phyloP scores from a whole-genome alignment of 2,797 vertebrate genomes.

The Anabacerthia variegaticeps region DNA sequence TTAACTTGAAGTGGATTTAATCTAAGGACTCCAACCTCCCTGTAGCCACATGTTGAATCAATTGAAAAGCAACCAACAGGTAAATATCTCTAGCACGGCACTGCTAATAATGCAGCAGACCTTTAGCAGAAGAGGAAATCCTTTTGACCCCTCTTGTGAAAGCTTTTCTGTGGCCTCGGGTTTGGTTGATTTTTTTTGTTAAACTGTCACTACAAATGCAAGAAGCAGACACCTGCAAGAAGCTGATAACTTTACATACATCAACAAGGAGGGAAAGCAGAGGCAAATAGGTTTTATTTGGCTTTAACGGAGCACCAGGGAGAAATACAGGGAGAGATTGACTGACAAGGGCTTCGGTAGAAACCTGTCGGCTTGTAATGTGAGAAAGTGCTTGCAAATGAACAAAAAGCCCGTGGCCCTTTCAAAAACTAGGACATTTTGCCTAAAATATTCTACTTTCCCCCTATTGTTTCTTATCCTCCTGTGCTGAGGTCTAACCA shows the following conservation, averaged over 20 bases:
- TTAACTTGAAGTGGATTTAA: constrained; percentile 28
- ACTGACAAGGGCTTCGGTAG: constrained; percentile 38
- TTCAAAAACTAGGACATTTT: constrained; percentile 15
- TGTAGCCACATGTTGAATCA: constrained; percentile 62
- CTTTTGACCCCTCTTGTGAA: constrained; percentile 65
- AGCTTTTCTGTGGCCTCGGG: constrained; percentile 29
- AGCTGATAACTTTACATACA: constrained; percentile 46
- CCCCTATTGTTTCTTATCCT: constrained; percentile 22
- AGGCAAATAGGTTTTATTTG: constrained; percentile 56
- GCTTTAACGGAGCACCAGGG: constrained; percentile 40
- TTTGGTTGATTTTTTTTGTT: constrained; percentile 19
- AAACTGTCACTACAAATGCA: constrained; percentile 48
- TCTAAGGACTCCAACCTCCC: constrained; percentile 23
- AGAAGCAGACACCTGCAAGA: constrained; percentile 62
- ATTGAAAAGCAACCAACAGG: constrained; percentile 67
- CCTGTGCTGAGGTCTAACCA: constrained; percentile 38
- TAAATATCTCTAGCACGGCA: constrained; percentile 66
- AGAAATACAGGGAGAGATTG: constrained; percentile 16
- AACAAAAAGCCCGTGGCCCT: neutral
- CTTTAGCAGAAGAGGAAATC: constrained; percentile 51
- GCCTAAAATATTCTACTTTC: constrained; percentile 18
- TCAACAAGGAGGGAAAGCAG: constrained; percentile 46
- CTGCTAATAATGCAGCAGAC: constrained; percentile 52
- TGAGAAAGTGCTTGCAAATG: constrained; percentile 66
- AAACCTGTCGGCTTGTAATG: constrained; percentile 30